Evolutionary conservation across 2,797 vertebrate species (phyloP), one percentile per base, ranked within the genome.

Genomic region (Argentina silus): DNA sequence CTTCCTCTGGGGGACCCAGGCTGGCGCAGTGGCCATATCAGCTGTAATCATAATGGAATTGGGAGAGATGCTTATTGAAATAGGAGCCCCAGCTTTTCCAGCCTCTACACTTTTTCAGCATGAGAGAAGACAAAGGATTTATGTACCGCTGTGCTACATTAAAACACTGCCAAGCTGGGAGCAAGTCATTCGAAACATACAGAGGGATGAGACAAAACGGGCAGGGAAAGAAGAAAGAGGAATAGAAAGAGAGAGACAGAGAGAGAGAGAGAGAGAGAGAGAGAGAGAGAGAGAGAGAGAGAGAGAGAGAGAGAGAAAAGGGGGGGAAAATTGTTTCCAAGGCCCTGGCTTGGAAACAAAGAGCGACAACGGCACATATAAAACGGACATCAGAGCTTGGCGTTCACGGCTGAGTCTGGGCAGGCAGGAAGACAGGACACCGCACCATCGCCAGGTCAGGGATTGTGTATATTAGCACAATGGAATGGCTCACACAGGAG

Each of bases 1-100:
- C 74, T 80, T 74, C 72, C 68, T 70, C 45, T 12, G 67, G 64
- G 78, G 36, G 70, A 73, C 53, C 12, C 5, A 3, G 43, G 79
- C 78, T 81, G 72, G 80, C 85, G 81, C 47, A 8, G 78, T n/a
- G 57, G 78, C 81, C 73, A 19, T 90, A 90, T 90, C 89, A 82
- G 81, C 12, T 64, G 42, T 82, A 87, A 92, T 91, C 89, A 84
- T 92, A 92, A 93, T 89, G 86, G 85, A 91, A 92, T 90, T 88
- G 89, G 86, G 79, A 36, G 81, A 81, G 74, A 66, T 70, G 47
- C 73, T 70, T 79, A 79, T 83, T 82, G 83, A 87, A 90, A 91
- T 82, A 78, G 78, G 70, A 74, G 72, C 76, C n/a, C 15, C 63
- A 66, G 83, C 80, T 88, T 86, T 74, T 84, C 78, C 87, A 75